Percentiles rank a stretch among this genome's conserved stretches.
Conservation (phyloP, 2,888 invertebrate genomes). For the Lymantria dispar region DNA sequence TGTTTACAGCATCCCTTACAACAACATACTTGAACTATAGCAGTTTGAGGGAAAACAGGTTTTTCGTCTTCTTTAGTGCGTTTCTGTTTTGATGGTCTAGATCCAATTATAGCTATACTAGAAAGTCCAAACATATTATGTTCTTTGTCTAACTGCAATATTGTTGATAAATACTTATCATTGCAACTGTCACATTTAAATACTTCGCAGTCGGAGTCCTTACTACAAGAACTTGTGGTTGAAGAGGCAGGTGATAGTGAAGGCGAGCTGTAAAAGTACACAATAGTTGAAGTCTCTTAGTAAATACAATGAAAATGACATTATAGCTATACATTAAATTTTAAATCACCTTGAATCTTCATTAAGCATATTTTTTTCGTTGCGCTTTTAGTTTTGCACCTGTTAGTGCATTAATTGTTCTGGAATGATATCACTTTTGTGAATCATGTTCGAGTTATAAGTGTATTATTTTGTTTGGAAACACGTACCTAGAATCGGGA, state of each 20-base stretch:
- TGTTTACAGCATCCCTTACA: slow-evolving; percentile 50
- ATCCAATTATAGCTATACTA: slow-evolving; percentile 58
- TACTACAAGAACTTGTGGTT: slow-evolving; percentile 46
- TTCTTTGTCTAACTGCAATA: slow-evolving; percentile 66
- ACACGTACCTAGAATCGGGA: slow-evolving; percentile 60
- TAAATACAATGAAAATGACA: neutral
- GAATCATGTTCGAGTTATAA: slow-evolving; percentile 16
- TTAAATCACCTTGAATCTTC: slow-evolving; percentile 14
- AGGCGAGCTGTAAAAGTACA: slow-evolving; percentile 50
- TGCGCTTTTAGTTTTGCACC: slow-evolving; percentile 53
- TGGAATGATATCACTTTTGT: slow-evolving; percentile 60
- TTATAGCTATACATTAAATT: neutral
- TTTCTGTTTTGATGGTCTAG: slow-evolving; percentile 45
- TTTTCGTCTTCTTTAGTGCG: slow-evolving; percentile 50
- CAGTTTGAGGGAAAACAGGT: slow-evolving; percentile 66
- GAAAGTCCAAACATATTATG: slow-evolving; percentile 74
- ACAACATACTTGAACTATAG: slow-evolving; percentile 71
- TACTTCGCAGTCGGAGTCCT: slow-evolving; percentile 42
- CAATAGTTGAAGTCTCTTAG: neutral
- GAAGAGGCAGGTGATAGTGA: slow-evolving; percentile 52
- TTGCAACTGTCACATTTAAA: slow-evolving; percentile 34
- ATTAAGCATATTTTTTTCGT: slow-evolving; percentile 14
- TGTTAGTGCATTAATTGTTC: slow-evolving; percentile 66
- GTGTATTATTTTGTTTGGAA: neutral
- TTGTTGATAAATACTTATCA: slow-evolving; percentile 65